Evolutionary conservation across 2,113 vertebrate genomes (phyloP).

Genomic region (Poicephalus meyeri): DNA sequence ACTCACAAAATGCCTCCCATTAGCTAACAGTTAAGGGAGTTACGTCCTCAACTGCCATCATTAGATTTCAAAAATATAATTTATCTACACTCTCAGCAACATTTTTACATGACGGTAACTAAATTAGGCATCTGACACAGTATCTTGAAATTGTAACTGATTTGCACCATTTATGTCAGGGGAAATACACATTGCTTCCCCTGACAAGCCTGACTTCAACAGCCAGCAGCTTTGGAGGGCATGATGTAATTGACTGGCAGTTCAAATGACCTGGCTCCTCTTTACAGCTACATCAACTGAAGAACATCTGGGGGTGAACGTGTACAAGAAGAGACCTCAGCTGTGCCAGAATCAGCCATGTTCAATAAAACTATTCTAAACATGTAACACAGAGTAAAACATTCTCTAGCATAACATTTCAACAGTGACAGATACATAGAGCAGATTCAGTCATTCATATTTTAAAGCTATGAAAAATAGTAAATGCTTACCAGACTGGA

Average conservation of each 20-base stretch:
- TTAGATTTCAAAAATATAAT: background rate
- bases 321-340: background rate
- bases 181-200: background rate
- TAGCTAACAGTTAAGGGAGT: background rate
- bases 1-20: background rate
- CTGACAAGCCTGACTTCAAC: background rate
- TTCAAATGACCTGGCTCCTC: background rate
- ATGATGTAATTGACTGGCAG: background rate
- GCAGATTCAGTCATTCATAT: background rate
- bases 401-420: background rate
- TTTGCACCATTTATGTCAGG: background rate
- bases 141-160: background rate
- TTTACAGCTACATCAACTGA: background rate
- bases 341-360: background rate
- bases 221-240: background rate
- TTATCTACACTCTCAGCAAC: background rate
- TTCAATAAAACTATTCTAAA: background rate
- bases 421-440: background rate
- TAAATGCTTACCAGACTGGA: slow-evolving; percentile 90
- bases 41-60: background rate
- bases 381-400: background rate
- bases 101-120: background rate
- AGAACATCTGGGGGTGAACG: background rate
- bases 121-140: background rate
- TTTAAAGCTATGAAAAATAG: background rate